Base-by-base conservation (phyloP, 2,888 invertebrate species). In the Oxytorus armatus region DNA sequence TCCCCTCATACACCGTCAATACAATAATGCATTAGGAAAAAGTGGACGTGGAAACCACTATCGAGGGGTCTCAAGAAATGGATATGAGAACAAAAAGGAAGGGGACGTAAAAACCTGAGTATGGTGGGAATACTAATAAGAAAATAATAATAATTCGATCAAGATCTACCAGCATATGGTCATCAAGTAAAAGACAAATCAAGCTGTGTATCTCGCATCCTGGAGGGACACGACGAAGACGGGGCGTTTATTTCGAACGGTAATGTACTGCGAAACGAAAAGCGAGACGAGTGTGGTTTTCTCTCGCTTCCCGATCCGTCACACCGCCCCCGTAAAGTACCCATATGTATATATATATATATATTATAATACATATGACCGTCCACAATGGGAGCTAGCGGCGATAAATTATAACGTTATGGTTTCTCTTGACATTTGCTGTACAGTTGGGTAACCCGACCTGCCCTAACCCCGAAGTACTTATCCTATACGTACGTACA, bases 361-460 rank as follows among this genome's bases (percentile, higher is more conserved):
- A 51, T 14, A 8, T 23, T 21, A 7, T 21, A 16, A 39, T 18
- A 74, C 16, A 18, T 44, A 33, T 55, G 63, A 44, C 36, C 42
- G 57, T 81, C 82, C 83, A 90, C 90, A 89, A 91, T 90, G 84
- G 77, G 87, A 72, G 57, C 86, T 86, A 85, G 85, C 84, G 78
- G 86, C 90, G 88, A 91, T 90, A 91, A 91, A 91, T 91, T 91
- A 91, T 88, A 90, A 91, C 89, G 89, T 91, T 91, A 91, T 89
- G 89, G 89, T 90, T 90, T 89, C 89, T 89, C 88, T 84, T 86
- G 90, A 89, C 89, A 86, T 90, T 89, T 89, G 65, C 88, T 88
- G 85, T 88, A 85, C 88, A 87, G 89, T 87, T 87, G 87, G 88
- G 86, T 89, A 89, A 90, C 90, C 88, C 89, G 90, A 91, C 90